phyloP scores from a whole-genome alignment of 2,888 invertebrate genomes.

The Synergus umbraculus region DNA sequence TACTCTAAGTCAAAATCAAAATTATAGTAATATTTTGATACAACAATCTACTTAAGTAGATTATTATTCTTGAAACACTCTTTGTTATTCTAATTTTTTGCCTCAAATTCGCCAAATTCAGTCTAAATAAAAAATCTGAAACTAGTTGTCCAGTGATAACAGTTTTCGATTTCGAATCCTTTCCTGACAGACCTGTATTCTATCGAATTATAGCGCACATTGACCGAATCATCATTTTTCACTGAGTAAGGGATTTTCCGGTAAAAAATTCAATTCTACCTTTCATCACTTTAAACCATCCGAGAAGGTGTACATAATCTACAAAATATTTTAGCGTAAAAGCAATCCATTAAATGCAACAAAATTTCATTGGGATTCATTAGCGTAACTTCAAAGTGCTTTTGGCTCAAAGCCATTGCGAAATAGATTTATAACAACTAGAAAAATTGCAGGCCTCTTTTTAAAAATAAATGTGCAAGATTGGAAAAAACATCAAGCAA shows the following conservation, averaged over 20 bases:
- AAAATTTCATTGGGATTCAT: slow-evolving; percentile 37
- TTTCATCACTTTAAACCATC: slow-evolving; percentile 38
- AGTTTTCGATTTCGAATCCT: not conserved
- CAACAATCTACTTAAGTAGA: not conserved
- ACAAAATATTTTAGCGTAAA: slow-evolving; percentile 56
- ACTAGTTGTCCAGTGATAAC: not conserved
- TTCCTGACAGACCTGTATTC: not conserved
- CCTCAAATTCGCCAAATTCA: too few relatives aligned
- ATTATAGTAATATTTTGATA: not conserved
- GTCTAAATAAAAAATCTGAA: too few relatives aligned
- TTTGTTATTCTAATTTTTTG: not conserved
- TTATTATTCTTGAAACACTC: not conserved
- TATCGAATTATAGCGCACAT: not conserved
- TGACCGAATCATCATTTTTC: not conserved
- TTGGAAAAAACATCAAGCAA: not conserved
- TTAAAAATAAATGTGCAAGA: not conserved
- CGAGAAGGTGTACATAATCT: slow-evolving; percentile 5
- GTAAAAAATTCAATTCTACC: not conserved
- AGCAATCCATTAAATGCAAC: slow-evolving; percentile 53
- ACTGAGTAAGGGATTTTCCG: not conserved
- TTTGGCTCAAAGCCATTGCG: not conserved
- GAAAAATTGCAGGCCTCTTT: not conserved
- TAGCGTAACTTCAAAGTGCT: slow-evolving; percentile 21
- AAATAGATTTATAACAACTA: slow-evolving; percentile 12
- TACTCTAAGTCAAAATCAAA: not conserved